Evolutionary conservation across 2,797 vertebrate species (phyloP).

Genomic region (Lepus oiostolus): DNA sequence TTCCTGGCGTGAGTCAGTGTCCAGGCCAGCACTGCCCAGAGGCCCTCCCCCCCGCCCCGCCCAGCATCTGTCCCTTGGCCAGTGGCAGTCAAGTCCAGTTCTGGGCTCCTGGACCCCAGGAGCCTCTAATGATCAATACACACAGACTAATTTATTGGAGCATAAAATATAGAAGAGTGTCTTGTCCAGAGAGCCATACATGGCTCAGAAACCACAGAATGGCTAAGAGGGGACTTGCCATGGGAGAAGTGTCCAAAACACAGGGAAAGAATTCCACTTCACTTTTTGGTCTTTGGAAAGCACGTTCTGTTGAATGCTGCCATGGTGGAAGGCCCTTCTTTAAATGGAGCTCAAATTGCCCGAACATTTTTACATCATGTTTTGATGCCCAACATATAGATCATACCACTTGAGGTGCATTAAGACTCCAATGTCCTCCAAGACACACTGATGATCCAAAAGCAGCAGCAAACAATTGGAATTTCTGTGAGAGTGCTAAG

Average conservation of each 20-base stretch:
- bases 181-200: not conserved
- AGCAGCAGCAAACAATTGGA: not conserved
- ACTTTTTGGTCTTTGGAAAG: not conserved
- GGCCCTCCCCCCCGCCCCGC: too few relatives aligned
- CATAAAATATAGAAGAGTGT: not conserved
- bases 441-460: not conserved
- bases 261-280: not conserved
- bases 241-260: not conserved
- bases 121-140: not conserved
- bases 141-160: not conserved
- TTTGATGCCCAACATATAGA: not conserved
- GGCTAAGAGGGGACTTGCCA: not conserved
- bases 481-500: not conserved
- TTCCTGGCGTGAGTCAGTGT: not conserved
- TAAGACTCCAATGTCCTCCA: not conserved
- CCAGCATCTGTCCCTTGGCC: not conserved
- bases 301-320: not conserved
- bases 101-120: not conserved
- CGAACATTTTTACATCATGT: not conserved
- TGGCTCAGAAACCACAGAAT: not conserved
- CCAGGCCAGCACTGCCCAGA: not conserved
- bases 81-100: not conserved
- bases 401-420: not conserved
- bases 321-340: not conserved
- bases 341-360: not conserved